A percentile compares a stretch with the other conserved stretches of the same genome.
Evolutionary conservation across 2,888 invertebrate species (phyloP).

Genomic region (Cantharis lateralis): DNA sequence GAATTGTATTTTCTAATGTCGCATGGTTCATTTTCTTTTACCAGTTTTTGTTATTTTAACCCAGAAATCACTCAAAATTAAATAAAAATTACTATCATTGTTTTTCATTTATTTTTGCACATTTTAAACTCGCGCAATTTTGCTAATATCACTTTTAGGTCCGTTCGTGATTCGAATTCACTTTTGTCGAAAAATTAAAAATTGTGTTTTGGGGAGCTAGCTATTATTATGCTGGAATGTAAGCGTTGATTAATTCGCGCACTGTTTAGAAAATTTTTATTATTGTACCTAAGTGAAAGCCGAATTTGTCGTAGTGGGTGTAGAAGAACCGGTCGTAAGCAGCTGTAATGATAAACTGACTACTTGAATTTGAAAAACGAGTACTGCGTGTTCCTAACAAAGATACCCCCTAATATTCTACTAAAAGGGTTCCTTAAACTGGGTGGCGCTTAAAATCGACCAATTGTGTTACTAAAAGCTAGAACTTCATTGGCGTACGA

Average conservation of each 20-base stretch:
- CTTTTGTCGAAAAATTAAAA: neutral
- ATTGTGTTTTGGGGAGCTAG: neutral
- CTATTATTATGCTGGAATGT: neutral
- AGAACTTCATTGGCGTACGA: slow-evolving; percentile 61
- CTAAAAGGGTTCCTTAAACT: slow-evolving; percentile 50
- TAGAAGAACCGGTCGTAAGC: slow-evolving; percentile 28
- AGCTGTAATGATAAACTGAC: slow-evolving; percentile 53
- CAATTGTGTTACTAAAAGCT: slow-evolving; percentile 66
- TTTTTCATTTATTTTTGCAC: neutral
- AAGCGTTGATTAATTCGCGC: neutral
- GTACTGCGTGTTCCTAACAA: slow-evolving; percentile 47
- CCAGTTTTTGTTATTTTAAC: neutral
- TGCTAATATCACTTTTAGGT: neutral
- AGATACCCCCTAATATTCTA: slow-evolving; percentile 57
- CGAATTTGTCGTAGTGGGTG: slow-evolving; percentile 13
- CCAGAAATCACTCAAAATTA: neutral
- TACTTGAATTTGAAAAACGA: slow-evolving; percentile 54
- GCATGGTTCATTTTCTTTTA: slow-evolving; percentile 53
- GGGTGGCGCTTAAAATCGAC: slow-evolving; percentile 62
- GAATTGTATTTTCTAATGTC: slow-evolving; percentile 55
- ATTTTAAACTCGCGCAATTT: neutral
- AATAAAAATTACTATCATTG: neutral
- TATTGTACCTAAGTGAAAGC: neutral
- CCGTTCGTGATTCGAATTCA: neutral
- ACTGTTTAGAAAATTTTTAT: neutral